Conservation (phyloP, 1,140 invertebrate species). For the Parapsyche elsis region DNA sequence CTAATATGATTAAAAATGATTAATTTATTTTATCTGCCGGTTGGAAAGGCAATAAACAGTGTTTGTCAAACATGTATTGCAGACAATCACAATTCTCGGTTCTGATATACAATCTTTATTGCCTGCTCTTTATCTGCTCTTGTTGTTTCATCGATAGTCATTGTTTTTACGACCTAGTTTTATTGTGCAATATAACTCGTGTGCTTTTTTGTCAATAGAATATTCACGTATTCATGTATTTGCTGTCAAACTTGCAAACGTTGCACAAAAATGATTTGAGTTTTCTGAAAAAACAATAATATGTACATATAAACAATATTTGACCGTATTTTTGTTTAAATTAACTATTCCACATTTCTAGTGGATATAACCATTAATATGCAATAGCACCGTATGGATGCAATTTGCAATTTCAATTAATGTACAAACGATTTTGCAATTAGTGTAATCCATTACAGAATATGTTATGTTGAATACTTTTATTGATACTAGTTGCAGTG, state of each 20-base stretch:
- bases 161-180: slow-evolving; percentile 30
- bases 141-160: slow-evolving; percentile 33
- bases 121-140: slow-evolving; percentile 33
- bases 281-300: background rate
- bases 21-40: slow-evolving; percentile 25
- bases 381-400: background rate
- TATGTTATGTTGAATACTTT: too few relatives aligned
- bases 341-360: background rate
- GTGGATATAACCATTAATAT: background rate
- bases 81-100: slow-evolving; percentile 36
- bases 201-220: slow-evolving; percentile 6
- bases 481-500: too few relatives aligned
- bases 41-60: background rate
- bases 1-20: too few relatives aligned
- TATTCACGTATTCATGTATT: background rate
- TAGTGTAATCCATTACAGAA: too few relatives aligned
- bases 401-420: slow-evolving; percentile 9
- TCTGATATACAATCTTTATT: slow-evolving; percentile 41
- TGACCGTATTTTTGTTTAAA: too few relatives aligned
- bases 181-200: slow-evolving; percentile 26
- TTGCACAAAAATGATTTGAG: background rate
- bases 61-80: slow-evolving; percentile 34
- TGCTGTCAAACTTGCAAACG: background rate
- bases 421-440: slow-evolving; percentile 3
- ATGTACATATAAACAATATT: background rate